Percentiles rank a stretch among this genome's conserved stretches.
These are phyloP conservation scores for Euproctis similis DNA, from an alignment of 2,888 invertebrate genomes.

Conservation along the genomic window DNA sequence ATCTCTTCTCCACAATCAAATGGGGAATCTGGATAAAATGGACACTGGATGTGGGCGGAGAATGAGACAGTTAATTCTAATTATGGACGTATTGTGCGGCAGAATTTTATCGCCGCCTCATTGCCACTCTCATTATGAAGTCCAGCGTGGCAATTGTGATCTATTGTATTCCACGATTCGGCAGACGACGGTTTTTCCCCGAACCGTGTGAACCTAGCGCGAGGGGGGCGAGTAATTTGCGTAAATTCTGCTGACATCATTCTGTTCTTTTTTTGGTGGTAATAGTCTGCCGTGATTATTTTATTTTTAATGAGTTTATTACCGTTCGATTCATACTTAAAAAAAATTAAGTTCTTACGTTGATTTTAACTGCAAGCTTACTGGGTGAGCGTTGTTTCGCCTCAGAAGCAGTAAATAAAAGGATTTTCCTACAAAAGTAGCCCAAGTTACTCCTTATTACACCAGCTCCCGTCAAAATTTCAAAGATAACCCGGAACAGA, in stretches of 20 bases:
- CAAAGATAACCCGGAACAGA: too few relatives aligned
- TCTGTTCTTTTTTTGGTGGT: conserved; percentile 4
- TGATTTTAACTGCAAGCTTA: too few relatives aligned
- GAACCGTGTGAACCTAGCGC: conserved; percentile 61
- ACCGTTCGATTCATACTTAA: too few relatives aligned
- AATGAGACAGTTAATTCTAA: conserved; percentile 74
- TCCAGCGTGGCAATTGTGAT: conserved; percentile 50
- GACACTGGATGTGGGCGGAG: conserved; percentile 62
- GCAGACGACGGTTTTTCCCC: conserved; percentile 49
- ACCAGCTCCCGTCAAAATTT: too few relatives aligned
- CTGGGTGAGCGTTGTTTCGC: too few relatives aligned
- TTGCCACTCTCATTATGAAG: conserved; percentile 61
- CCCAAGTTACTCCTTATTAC: too few relatives aligned
- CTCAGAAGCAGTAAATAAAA: too few relatives aligned
- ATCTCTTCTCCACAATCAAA: conserved; percentile 47
- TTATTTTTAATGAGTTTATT: too few relatives aligned
- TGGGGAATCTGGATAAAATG: conserved; percentile 36
- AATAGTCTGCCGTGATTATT: conserved; percentile 7
- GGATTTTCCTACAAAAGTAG: too few relatives aligned
- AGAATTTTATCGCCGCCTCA: conserved; percentile 73
- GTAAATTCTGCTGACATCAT: conserved; percentile 36
- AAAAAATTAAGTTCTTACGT: too few relatives aligned
- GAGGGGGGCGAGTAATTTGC: conserved; percentile 44
- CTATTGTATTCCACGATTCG: conserved; percentile 50
- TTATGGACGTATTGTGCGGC: conserved; percentile 66